These are phyloP conservation scores for Charina bottae DNA, from an alignment of 2,113 vertebrate species.

Conservation along the genomic window DNA sequence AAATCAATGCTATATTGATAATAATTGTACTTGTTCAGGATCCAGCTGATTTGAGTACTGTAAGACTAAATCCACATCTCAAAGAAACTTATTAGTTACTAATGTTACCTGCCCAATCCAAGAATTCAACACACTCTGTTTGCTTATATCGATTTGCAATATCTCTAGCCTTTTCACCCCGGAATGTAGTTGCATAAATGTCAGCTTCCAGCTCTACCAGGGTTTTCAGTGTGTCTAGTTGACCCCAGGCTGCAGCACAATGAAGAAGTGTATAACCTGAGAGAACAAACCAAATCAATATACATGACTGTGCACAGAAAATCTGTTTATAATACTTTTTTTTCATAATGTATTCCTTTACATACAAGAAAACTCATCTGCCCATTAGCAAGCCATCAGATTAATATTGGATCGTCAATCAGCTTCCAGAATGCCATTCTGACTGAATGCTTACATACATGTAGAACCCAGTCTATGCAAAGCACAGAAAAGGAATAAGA, in stretches of 20 bases:
- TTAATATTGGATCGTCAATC: background rate
- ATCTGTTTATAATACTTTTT: background rate
- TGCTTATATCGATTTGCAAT: constrained; percentile 75
- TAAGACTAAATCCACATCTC: background rate
- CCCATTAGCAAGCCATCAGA: background rate
- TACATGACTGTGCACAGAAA: background rate
- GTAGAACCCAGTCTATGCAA: background rate
- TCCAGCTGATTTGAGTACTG: background rate
- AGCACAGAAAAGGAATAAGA: background rate
- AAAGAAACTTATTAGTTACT: background rate
- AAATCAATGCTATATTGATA: background rate
- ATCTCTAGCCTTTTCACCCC: constrained; percentile 74
- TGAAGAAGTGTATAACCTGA: constrained; percentile 81
- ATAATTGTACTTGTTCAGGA: background rate
- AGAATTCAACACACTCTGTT: constrained; percentile 72
- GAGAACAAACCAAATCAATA: background rate
- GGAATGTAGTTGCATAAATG: constrained; percentile 70
- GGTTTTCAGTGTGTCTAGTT: constrained; percentile 76
- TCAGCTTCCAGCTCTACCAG: constrained; percentile 78
- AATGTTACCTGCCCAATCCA: constrained; percentile 75
- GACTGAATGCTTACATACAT: background rate
- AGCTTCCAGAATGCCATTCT: background rate
- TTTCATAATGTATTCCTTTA: background rate
- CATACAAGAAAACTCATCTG: background rate
- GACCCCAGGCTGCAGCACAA: constrained; percentile 81